Conservation (phyloP, 2,888 invertebrate genomes). For the Caenorhabditis sp. region DNA sequence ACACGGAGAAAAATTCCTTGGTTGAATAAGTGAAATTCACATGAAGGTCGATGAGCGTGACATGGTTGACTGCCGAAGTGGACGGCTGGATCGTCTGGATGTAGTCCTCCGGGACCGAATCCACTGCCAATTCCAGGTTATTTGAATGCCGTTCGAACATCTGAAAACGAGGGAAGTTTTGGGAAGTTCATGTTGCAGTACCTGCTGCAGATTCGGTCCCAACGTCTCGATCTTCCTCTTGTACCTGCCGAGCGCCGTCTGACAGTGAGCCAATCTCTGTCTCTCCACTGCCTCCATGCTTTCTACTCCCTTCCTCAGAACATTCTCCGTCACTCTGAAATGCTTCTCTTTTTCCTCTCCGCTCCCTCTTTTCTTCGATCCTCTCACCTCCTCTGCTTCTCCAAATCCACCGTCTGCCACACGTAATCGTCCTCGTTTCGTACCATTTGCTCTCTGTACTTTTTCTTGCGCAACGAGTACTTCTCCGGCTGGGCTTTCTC, state of each 20-base stretch:
- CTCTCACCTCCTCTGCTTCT: constrained; percentile 65
- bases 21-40: too few species aligned
- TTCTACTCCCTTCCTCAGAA: constrained; percentile 67
- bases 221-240: constrained; percentile 71
- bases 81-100: constrained; percentile 66
- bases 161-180: constrained; percentile 29
- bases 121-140: constrained; percentile 66
- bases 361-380: background rate
- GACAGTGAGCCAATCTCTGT: constrained; percentile 69
- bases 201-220: constrained; percentile 68
- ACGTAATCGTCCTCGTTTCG: constrained; percentile 67
- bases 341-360: background rate
- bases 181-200: background rate
- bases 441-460: constrained; percentile 62
- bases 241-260: constrained; percentile 70
- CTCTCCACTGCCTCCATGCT: constrained; percentile 71
- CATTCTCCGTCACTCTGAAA: constrained; percentile 64
- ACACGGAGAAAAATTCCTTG: too few species aligned
- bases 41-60: constrained; percentile 49
- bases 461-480: constrained; percentile 57
- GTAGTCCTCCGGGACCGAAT: constrained; percentile 60
- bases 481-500: constrained; percentile 46
- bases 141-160: constrained; percentile 70
- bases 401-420: constrained; percentile 68
- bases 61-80: constrained; percentile 64